Evolutionary conservation across 2,797 vertebrate species (phyloP).

Genomic region (Perodicticus potto): DNA sequence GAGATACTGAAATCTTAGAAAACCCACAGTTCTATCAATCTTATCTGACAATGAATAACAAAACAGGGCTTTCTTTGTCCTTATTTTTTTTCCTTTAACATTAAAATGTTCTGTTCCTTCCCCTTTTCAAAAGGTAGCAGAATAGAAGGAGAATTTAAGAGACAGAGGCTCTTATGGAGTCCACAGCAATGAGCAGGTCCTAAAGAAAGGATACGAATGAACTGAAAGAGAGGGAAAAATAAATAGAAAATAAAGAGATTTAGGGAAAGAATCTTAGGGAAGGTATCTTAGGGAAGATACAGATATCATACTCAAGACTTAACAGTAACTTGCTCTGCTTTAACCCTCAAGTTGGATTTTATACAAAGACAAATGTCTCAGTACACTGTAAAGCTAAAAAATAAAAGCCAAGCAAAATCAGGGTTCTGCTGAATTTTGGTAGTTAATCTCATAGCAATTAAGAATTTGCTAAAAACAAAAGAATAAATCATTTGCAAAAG

Average conservation of each 20-base stretch:
- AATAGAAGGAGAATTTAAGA: slow-evolving; percentile 44
- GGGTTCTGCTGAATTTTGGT: slow-evolving; percentile 11
- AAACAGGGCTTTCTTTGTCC: background rate
- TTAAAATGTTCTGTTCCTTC: slow-evolving; percentile 16
- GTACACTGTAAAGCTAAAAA: slow-evolving; percentile 31
- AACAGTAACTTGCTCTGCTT: slow-evolving; percentile 18
- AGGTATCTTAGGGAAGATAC: background rate
- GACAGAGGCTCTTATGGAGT: slow-evolving; percentile 2
- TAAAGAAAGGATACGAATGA: slow-evolving; percentile 40
- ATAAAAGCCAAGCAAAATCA: slow-evolving; percentile 8
- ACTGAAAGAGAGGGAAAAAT: slow-evolving; percentile 6
- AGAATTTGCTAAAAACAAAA: slow-evolving; percentile 52
- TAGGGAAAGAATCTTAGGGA: slow-evolving; percentile 40
- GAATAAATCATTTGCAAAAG: slow-evolving; percentile 24
- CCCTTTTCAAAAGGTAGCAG: slow-evolving; percentile 46
- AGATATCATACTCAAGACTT: slow-evolving; percentile 37
- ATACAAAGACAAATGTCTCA: slow-evolving; percentile 13
- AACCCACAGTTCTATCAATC: background rate
- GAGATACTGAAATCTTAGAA: slow-evolving; percentile 1
- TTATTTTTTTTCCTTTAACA: background rate
- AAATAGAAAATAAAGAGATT: slow-evolving; percentile 24
- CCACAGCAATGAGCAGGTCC: slow-evolving; percentile 27
- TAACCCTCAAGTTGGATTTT: slow-evolving; percentile 28
- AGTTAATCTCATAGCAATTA: slow-evolving; percentile 41
- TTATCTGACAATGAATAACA: slow-evolving; percentile 52